These are phyloP conservation scores for Aptenodytes patagonicus DNA, from an alignment of 2,113 vertebrate species.

Conservation along the genomic window DNA sequence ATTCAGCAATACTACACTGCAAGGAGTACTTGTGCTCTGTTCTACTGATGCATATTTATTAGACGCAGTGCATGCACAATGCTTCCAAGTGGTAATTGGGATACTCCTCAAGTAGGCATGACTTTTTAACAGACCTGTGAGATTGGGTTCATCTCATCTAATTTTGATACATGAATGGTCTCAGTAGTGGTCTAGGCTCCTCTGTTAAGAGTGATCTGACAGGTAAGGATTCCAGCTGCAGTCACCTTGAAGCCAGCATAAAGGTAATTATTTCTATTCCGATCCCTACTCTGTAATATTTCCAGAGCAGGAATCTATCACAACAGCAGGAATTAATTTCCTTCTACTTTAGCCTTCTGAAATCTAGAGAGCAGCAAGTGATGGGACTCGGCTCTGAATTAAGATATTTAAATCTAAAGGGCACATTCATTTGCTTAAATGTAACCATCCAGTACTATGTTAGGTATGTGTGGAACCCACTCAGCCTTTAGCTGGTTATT, in stretches of 20 bases:
- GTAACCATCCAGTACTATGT: neutral
- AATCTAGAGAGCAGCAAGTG: neutral
- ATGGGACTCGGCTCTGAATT: neutral
- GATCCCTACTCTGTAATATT: neutral
- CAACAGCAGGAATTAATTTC: neutral
- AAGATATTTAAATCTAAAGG: neutral
- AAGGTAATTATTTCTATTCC: slow-evolving; percentile 21
- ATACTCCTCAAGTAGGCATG: neutral
- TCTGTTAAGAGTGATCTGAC: neutral
- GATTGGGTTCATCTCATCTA: neutral
- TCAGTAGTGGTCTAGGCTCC: neutral
- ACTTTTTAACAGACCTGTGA: neutral
- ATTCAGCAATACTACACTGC: neutral
- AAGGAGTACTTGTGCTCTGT: neutral
- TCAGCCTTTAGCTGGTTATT: neutral
- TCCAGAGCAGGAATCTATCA: neutral
- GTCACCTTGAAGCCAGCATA: slow-evolving; percentile 2
- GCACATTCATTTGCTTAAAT: neutral
- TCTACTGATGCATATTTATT: neutral
- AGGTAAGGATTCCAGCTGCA: neutral
- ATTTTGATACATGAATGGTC: neutral
- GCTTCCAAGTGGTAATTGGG: neutral
- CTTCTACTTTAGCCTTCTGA: neutral
- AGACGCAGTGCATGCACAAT: neutral
- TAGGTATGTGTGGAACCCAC: fast-evolving